These are phyloP conservation scores for Phymatocera aterrima DNA, from an alignment of 2,888 invertebrate species.

Conservation along the genomic window DNA sequence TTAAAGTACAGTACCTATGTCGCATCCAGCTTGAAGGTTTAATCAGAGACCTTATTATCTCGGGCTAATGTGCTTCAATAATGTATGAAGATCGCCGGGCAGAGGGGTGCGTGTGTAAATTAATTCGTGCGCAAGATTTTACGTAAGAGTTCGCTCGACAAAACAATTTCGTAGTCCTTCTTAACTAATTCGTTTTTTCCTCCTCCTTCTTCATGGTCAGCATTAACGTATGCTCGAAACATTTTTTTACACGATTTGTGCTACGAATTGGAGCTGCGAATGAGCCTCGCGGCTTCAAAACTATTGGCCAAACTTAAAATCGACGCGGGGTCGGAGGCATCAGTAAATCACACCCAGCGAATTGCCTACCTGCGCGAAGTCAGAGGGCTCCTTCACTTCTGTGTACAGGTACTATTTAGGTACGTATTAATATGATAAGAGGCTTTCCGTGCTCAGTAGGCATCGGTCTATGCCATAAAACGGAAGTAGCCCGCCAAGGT, in stretches of 20 bases:
- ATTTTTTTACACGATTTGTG: background rate
- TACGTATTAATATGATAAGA: conserved; percentile 31
- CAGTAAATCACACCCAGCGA: background rate
- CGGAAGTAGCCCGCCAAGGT: conserved; percentile 31
- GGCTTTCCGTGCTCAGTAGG: conserved; percentile 24
- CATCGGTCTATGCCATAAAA: conserved; percentile 33
- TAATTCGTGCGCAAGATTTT: conserved; percentile 14
- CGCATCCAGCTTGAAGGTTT: conserved; percentile 31
- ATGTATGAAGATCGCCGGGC: conserved; percentile 8
- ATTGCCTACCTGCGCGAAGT: conserved; percentile 4
- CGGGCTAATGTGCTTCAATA: conserved; percentile 20
- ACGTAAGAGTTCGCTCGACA: background rate
- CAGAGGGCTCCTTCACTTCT: conserved; percentile 1
- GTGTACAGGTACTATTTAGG: background rate
- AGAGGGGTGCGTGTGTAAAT: conserved; percentile 13
- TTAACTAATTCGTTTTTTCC: conserved; percentile 10
- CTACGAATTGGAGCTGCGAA: background rate
- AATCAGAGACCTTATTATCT: conserved; percentile 8
- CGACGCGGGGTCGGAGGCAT: background rate
- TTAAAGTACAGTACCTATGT: conserved; percentile 9
- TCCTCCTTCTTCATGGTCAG: background rate
- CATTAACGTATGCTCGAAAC: background rate
- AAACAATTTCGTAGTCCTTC: conserved; percentile 2
- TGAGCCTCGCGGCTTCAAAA: background rate
- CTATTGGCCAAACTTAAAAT: background rate